Conservation (phyloP, 1,140 invertebrate species). For the roundworm (Caenorhabditis elegans) region DNA sequence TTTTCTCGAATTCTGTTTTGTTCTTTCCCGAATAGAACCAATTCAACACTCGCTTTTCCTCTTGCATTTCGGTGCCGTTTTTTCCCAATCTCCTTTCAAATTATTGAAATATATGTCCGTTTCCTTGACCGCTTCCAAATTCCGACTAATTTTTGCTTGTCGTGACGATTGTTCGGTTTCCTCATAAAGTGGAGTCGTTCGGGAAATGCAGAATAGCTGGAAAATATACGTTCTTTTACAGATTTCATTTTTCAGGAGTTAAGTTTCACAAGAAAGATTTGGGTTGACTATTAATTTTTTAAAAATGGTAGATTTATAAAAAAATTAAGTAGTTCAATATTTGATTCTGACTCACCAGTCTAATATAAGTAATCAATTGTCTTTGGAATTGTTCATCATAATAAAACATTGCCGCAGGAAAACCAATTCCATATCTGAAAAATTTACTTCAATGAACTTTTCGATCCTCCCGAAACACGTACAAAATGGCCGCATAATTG, state of each 20-base stretch:
- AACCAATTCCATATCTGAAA: slow-evolving; percentile 34
- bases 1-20: no score
- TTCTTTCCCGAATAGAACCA: no score
- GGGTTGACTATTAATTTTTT: no score
- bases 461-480: neutral
- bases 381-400: slow-evolving; percentile 21
- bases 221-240: no score
- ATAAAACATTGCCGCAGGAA: slow-evolving; percentile 36
- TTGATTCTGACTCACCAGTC: neutral
- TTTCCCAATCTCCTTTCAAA: slow-evolving; percentile 26
- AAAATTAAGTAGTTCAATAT: neutral
- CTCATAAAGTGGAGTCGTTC: neutral
- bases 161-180: neutral
- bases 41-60: neutral
- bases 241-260: no score
- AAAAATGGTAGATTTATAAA: neutral
- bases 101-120: slow-evolving; percentile 34
- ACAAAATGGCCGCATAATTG: slow-evolving; percentile 36
- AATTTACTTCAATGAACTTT: neutral
- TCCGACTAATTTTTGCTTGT: neutral
- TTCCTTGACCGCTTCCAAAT: slow-evolving; percentile 17
- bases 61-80: neutral
- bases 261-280: no score
- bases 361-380: neutral
- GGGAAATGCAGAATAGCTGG: neutral